A percentile compares a stretch with the other conserved stretches of the same genome.
Conservation (phyloP, 2,797 vertebrate genomes). For the Eremophila alpestris region DNA sequence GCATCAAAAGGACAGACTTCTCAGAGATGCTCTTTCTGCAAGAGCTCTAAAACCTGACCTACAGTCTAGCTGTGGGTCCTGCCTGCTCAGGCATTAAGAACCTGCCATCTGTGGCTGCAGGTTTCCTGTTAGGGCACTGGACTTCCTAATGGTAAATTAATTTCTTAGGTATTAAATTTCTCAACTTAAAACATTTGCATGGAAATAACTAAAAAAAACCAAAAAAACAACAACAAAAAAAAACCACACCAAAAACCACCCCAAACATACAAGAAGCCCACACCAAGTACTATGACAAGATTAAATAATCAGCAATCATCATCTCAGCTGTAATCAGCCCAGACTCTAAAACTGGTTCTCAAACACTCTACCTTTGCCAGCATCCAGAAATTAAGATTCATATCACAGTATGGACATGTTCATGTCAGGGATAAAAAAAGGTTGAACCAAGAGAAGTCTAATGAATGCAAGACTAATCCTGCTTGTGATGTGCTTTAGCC, state of each 20-base stretch:
- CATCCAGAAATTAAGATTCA: background rate
- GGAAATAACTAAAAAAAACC: background rate
- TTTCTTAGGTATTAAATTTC: background rate
- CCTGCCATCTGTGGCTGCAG: background rate
- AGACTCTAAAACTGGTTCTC: background rate
- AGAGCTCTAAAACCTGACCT: background rate
- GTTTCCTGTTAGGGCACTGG: background rate
- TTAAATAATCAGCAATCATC: background rate
- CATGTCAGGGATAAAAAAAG: accelerated
- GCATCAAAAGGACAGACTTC: background rate
- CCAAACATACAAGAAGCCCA: background rate
- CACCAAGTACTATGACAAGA: background rate
- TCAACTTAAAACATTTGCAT: background rate
- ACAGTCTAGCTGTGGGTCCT: background rate
- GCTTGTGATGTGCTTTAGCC: background rate
- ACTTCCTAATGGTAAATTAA: background rate
- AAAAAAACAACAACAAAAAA: too few relatives aligned
- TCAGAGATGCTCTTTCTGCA: background rate
- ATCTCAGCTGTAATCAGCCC: too few relatives aligned
- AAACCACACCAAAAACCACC: too few relatives aligned
- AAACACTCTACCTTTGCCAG: background rate
- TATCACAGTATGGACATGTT: background rate
- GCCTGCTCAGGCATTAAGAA: background rate
- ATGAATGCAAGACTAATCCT: background rate
- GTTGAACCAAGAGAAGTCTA: background rate